These are phyloP conservation scores for Drosophila yakuba DNA, from an alignment of 1,140 invertebrate species.

Conservation along the genomic window DNA sequence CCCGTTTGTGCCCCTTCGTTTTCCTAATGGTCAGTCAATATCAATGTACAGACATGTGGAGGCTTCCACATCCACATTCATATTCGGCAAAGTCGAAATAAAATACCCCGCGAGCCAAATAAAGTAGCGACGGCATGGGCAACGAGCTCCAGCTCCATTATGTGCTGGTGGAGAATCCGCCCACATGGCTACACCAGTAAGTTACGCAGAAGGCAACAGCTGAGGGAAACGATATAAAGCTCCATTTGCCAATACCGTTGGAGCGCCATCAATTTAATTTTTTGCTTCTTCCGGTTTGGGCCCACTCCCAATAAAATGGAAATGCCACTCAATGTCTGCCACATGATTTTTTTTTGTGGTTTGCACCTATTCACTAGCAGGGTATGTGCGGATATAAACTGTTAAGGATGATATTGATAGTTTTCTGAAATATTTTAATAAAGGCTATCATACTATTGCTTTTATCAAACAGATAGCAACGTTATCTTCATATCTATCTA, in stretches of 20 bases:
- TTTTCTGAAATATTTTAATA: background rate
- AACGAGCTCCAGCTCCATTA: conserved; percentile 30
- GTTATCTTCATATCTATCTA: background rate
- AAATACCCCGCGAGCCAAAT: conserved; percentile 32
- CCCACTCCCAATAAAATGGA: conserved; percentile 48
- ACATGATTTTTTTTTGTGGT: conserved; percentile 12
- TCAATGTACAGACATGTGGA: conserved; percentile 31
- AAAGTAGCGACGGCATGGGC: conserved; percentile 21
- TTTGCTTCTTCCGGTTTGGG: conserved; percentile 61
- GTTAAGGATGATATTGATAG: background rate
- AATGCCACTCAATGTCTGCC: conserved; percentile 36
- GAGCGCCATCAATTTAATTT: conserved; percentile 71
- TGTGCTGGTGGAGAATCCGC: conserved; percentile 10
- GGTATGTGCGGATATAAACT: conserved; percentile 7
- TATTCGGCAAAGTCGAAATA: conserved; percentile 19
- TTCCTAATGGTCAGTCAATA: conserved; percentile 38
- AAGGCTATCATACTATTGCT: background rate
- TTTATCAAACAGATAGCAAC: conserved; percentile 2
- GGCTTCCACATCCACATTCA: conserved; percentile 25
- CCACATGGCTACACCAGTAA: conserved; percentile 39
- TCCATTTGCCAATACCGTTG: conserved; percentile 51
- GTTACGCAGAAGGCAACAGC: background rate
- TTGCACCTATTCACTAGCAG: background rate
- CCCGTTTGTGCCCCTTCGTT: conserved; percentile 18
- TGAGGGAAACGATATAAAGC: conserved; percentile 7